Percentiles rank a stretch among this genome's conserved stretches.
These are phyloP conservation scores for Phodopus roborovskii DNA, from an alignment of 2,113 vertebrate genomes.

Conservation along the genomic window DNA sequence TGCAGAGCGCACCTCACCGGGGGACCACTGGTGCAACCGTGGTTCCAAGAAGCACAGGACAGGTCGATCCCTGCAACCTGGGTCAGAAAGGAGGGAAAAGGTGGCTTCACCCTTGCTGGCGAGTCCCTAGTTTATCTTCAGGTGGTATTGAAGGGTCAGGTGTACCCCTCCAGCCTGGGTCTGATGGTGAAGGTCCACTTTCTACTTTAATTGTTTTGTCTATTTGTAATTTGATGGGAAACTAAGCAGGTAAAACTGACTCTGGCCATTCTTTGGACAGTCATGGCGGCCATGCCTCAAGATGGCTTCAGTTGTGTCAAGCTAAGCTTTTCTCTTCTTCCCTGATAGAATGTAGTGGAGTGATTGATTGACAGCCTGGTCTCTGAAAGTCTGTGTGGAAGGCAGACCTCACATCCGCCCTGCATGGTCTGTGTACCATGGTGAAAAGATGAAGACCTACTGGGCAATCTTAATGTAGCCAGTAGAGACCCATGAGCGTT, in stretches of 20 bases:
- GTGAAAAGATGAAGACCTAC: neutral
- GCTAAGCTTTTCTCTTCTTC: neutral
- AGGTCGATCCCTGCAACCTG: neutral
- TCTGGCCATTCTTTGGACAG: neutral
- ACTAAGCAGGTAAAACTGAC: neutral
- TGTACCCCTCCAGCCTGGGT: neutral
- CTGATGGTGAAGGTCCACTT: neutral
- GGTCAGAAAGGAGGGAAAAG: neutral
- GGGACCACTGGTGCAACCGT: neutral
- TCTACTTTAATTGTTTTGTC: neutral
- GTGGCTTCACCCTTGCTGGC: neutral
- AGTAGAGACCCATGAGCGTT: neutral
- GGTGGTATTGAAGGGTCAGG: neutral
- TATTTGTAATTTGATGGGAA: neutral
- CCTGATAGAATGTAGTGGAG: neutral
- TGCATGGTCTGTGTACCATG: rapidly evolving
- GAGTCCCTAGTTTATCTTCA: neutral
- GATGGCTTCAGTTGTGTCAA: no score
- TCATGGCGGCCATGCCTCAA: neutral
- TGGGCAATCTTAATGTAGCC: neutral
- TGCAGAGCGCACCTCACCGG: neutral
- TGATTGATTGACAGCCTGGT: neutral
- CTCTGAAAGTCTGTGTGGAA: neutral
- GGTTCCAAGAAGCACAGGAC: no score
- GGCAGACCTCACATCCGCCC: neutral